phyloP scores from a whole-genome alignment of 2,888 invertebrate species.

The Dioctria linearis region DNA sequence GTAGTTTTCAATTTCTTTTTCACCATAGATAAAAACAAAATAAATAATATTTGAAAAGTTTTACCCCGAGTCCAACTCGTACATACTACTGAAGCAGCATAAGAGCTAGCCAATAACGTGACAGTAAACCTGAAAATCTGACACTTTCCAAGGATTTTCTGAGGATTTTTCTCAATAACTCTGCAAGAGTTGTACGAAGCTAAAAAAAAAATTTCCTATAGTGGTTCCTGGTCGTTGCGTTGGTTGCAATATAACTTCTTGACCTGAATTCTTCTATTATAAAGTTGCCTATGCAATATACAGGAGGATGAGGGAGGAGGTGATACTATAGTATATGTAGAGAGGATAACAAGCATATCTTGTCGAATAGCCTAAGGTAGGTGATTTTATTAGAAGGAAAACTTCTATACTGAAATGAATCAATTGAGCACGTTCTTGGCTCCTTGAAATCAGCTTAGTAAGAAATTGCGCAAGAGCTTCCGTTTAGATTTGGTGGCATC shows the following conservation, averaged over 20 bases:
- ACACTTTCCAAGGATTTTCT: slow-evolving; percentile 26
- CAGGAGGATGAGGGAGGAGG: no score
- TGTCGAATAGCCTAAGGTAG: background rate
- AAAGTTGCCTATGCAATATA: background rate
- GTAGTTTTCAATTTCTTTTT: slow-evolving; percentile 9
- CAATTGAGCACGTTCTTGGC: slow-evolving; percentile 56
- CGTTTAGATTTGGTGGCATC: background rate
- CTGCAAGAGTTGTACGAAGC: background rate
- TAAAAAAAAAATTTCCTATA: background rate
- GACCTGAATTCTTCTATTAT: slow-evolving; percentile 6
- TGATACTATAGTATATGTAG: background rate
- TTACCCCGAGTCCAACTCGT: background rate
- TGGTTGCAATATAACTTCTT: slow-evolving; percentile 38
- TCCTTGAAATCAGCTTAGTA: slow-evolving; percentile 43
- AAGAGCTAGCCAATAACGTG: slow-evolving; percentile 16
- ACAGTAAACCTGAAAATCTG: slow-evolving; percentile 29
- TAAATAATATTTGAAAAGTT: slow-evolving; percentile 36
- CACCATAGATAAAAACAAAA: background rate
- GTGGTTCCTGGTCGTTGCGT: background rate
- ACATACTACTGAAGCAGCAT: no score
- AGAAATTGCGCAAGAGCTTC: slow-evolving; percentile 30
- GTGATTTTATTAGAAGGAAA: slow-evolving; percentile 52
- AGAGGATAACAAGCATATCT: background rate
- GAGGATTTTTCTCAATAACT: slow-evolving; percentile 35
- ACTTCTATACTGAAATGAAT: slow-evolving; percentile 55